phyloP scores from a whole-genome alignment of 30 jellyfish, hydroid and myxozoan species.

The Nemopilema nomurai region DNA sequence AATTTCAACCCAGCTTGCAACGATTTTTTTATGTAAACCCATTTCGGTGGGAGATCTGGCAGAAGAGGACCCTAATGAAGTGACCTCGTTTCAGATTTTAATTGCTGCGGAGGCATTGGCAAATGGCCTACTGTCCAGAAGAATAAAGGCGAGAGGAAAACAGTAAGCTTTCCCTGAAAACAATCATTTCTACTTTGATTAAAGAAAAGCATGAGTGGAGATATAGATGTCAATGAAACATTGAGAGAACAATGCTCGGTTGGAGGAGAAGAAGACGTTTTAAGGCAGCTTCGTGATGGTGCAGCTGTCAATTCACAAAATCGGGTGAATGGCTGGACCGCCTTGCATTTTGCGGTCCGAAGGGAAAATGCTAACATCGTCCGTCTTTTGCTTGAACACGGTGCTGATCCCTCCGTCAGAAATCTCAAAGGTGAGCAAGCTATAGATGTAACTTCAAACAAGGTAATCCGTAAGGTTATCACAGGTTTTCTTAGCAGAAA shows the following conservation, averaged over 20 bases:
- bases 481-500: background rate
- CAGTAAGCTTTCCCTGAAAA: too few species aligned
- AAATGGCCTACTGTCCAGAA: background rate
- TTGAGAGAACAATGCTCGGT: slow-evolving; percentile 70
- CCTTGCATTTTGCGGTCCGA: slow-evolving; percentile 84
- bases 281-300: slow-evolving; percentile 56
- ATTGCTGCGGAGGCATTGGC: background rate
- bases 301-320: slow-evolving; percentile 91
- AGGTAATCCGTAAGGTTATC: slow-evolving; percentile 41
- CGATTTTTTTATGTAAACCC: too few species aligned
- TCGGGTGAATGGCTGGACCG: slow-evolving; percentile 88
- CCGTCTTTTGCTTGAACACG: slow-evolving; percentile 47
- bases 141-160: background rate
- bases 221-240: slow-evolving; percentile 68
- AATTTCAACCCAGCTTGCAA: too few species aligned
- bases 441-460: slow-evolving; percentile 64
- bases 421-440: slow-evolving; percentile 75
- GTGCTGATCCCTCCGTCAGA: slow-evolving; percentile 58
- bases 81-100: background rate
- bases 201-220: slow-evolving; percentile 61
- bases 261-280: slow-evolving; percentile 63
- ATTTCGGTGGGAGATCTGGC: too few species aligned
- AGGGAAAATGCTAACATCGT: slow-evolving; percentile 75
- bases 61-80: too few species aligned
- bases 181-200: background rate